Conservation (phyloP, 2,888 invertebrate genomes). For the Caenorhabditis uteleia region DNA sequence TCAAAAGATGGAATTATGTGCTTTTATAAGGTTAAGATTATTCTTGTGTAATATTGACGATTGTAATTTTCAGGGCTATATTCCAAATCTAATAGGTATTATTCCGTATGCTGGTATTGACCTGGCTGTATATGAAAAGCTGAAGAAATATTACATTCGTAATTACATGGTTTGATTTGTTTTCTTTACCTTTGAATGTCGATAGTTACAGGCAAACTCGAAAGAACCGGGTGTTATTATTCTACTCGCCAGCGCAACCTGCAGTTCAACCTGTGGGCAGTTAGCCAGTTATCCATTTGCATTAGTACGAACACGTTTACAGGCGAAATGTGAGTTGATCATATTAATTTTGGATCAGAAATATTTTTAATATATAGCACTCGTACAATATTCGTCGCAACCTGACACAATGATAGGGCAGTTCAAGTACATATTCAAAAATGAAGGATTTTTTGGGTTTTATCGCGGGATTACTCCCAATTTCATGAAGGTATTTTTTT, state of each 20-base stretch:
- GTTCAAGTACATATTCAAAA: conserved; percentile 77
- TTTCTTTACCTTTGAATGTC: no score
- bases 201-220: conserved; percentile 5
- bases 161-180: no score
- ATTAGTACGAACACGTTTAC: conserved; percentile 89
- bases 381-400: conserved; percentile 34
- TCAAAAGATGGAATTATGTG: conserved; percentile 82
- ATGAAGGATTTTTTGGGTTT: conserved; percentile 87
- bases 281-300: conserved; percentile 96
- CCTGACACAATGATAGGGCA: conserved; percentile 68
- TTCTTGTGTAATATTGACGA: no score
- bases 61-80: conserved; percentile 83
- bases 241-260: conserved; percentile 88
- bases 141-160: no score
- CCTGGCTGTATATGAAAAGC: conserved; percentile 93
- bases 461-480: conserved; percentile 97
- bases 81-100: conserved; percentile 91
- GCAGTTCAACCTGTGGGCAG: conserved; percentile 93
- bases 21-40: conserved; percentile 81
- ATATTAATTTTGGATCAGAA: no score
- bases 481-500: conserved; percentile 84
- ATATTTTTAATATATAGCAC: conserved; percentile 5
- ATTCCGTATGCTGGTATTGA: conserved; percentile 99
- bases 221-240: conserved; percentile 85
- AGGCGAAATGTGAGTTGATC: conserved; percentile 75